Base-by-base conservation (phyloP, 1,140 invertebrate genomes). In the Drosophila trapezifrons region DNA sequence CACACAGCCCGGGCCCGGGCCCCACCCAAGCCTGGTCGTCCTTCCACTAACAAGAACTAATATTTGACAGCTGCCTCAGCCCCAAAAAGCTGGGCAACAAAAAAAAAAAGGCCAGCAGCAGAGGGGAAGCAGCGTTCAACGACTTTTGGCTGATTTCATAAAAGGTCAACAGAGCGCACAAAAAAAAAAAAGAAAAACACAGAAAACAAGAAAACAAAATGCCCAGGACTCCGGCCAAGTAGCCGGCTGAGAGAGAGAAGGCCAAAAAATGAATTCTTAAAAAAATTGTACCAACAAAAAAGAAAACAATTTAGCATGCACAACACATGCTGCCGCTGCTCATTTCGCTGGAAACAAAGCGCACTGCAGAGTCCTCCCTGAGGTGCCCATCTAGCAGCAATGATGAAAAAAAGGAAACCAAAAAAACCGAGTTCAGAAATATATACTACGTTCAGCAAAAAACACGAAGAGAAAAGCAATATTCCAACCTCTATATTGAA, bases 121-220 rank as follows among this genome's bases (percentile, higher is more conserved):
- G 45, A 59, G 43, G 13, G 35, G 45, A 17, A 32, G 51, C 58
- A 83, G 65, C 76, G 80, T 85, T 87, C 82, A 85, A 85, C 83
- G 82, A 85, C 82, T 87, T 85, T 85, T 85, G 82, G 75, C 83
- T 86, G 82, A 86, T 86, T 85, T 85, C 75, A 55, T 78, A 86
- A 86, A 85, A 82, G 82, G 74, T 85, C 81, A 85, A 78, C 78
- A 78, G 64, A 80, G 80, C 64, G 66, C 35, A 67, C 20, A 55
- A 20, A 60, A 40, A 71, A 37, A 15, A 49, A n/a, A 17, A n/a
- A 9, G 4, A 4, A 54, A 6, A 22, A 2, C 22, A n/a, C 22
- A 22, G 22, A 22, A 43, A 38, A n/a, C n/a, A n/a, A 43, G 4
- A 29, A 45, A 66, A 59, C 22, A 72, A 63, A 63, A 64, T 85